A percentile compares a stretch with the other conserved stretches of the same genome.
Evolutionary conservation across 2,113 vertebrate genomes (phyloP).

Genomic region (Ursus arctos): DNA sequence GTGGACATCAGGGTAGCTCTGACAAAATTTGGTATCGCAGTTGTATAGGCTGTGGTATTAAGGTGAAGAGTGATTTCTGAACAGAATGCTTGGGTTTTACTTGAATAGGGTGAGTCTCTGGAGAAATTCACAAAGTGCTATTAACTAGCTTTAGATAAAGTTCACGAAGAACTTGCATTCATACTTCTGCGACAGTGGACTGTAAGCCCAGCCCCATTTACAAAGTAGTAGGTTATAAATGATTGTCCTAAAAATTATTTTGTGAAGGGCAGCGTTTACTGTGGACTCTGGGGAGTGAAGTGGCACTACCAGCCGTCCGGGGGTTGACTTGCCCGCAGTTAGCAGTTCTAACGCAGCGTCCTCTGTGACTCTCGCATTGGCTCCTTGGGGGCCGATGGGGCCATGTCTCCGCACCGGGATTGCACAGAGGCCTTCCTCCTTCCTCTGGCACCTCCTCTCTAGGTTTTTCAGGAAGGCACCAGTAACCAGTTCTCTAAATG

Average conservation of each 20-base stretch:
- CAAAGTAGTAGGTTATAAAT: neutral
- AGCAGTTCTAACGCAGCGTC: fast-evolving
- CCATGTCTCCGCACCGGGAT: neutral
- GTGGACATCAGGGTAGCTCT: neutral
- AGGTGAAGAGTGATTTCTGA: neutral
- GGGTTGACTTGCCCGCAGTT: neutral
- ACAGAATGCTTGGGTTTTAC: neutral
- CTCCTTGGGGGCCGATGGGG: neutral
- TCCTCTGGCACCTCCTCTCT: neutral
- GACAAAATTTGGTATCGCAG: neutral
- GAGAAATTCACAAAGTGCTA: neutral
- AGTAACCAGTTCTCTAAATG: fast-evolving
- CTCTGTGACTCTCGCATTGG: fast-evolving
- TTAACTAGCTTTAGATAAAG: too few species aligned
- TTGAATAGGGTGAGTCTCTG: neutral
- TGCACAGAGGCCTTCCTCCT: neutral
- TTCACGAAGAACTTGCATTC: fast-evolving
- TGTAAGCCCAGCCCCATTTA: neutral
- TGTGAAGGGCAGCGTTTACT: fast-evolving
- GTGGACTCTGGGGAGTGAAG: fast-evolving
- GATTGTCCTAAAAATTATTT: fast-evolving
- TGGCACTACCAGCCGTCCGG: fast-evolving
- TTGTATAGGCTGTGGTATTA: too few species aligned
- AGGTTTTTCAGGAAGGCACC: fast-evolving
- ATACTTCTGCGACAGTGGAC: fast-evolving